Conservation (phyloP, 2,888 invertebrate species). For the Aphodius sticticus region DNA sequence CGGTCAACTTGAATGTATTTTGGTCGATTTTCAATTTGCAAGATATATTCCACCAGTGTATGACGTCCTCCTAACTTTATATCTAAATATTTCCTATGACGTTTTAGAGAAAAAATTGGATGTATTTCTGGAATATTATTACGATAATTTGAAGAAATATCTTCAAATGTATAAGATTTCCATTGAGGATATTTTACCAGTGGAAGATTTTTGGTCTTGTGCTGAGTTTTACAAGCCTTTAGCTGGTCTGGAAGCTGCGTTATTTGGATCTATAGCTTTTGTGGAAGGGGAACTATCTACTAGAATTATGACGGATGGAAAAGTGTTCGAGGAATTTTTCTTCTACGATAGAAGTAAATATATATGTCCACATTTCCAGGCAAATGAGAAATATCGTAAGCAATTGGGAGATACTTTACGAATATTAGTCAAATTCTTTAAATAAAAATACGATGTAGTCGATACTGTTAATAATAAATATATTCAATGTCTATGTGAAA, state of each 20-base stretch:
- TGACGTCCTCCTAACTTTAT: slow-evolving; percentile 67
- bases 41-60: slow-evolving; percentile 71
- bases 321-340: slow-evolving; percentile 65
- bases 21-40: slow-evolving; percentile 76
- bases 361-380: slow-evolving; percentile 64
- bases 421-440: neutral
- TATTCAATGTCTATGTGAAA: too few relatives aligned
- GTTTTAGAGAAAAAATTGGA: slow-evolving; percentile 63
- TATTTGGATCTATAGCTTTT: slow-evolving; percentile 65
- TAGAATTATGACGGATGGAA: slow-evolving; percentile 60
- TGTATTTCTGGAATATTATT: slow-evolving; percentile 66
- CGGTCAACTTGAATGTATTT: slow-evolving; percentile 63
- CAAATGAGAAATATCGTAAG: slow-evolving; percentile 61
- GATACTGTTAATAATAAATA: neutral
- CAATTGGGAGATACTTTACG: slow-evolving; percentile 63
- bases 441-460: neutral
- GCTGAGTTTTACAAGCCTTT: slow-evolving; percentile 63
- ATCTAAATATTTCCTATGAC: slow-evolving; percentile 63
- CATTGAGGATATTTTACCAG: slow-evolving; percentile 58
- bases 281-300: slow-evolving; percentile 63
- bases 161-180: slow-evolving; percentile 58
- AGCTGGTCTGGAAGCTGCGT: slow-evolving; percentile 64
- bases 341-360: slow-evolving; percentile 64
- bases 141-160: slow-evolving; percentile 60
- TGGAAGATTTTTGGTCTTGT: slow-evolving; percentile 60